Base-by-base conservation (phyloP, 2,113 vertebrate genomes). In the Gobiocypris rarus region DNA sequence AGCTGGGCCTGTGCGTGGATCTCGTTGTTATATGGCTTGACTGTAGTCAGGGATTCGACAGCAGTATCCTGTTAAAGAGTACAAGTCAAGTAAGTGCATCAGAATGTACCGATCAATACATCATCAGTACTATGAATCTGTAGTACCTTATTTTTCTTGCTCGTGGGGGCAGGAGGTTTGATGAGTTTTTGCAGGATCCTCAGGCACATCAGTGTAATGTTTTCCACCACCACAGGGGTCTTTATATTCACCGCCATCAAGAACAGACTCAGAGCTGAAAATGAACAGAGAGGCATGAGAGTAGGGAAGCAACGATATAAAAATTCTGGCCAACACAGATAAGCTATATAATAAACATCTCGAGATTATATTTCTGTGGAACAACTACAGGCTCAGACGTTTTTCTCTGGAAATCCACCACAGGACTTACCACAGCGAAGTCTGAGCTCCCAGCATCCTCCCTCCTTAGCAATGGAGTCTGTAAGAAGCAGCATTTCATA, bases 201-300 rank as follows among this genome's bases (percentile, higher is more conserved):
- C 91, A 99, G 93, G 90, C 98, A 99, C 97, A 99, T 99, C 77
- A 99, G 95, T 17, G 98, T 99, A 87, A 99, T 98, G 92, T 99
- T 99, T 86, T 99, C 98, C 75, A 99, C 98, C n/a, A 99, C 98
- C 26, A 99, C 98, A 0, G 98, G 98, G 0, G 98, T 99, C 93
- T 99, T 99, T 84, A 99, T 97, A 89, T 99, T 99, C 90, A 99
- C 98, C 0, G 98, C 97, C 97, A 99, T 97, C 86, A 99, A 95
- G 92, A 99, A 99, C 76, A 99, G 94, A 87, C 97, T 98, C 85
- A 99, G 96, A 5, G 97, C 98, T 99, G 89, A 0, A 78, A 61
- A 69, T 5, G 4, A 61, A 76, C 1, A 8, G 0, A 67, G 28
- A 61, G 56, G 15, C 28, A 63, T 58, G 8, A n/a, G 31, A 15